Base-by-base conservation (phyloP, 2,888 invertebrate genomes). In the Caenorhabditis auriculariae region DNA sequence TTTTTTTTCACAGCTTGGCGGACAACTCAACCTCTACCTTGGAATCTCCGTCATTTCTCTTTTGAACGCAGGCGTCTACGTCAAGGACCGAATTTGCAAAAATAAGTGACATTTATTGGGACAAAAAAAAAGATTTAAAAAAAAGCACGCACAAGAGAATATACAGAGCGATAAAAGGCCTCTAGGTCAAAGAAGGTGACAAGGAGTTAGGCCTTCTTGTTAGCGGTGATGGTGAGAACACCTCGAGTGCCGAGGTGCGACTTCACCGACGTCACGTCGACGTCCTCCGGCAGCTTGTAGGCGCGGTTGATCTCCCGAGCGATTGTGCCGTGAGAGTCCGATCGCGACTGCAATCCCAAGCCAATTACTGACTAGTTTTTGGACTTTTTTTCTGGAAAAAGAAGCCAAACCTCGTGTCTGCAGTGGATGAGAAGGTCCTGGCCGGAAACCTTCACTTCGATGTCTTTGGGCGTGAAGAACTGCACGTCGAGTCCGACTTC, bases 251-350 rank as follows among this genome's bases (percentile, higher is more conserved):
- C 68, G 52, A 80, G 66, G 50, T 79, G 77, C 21, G 74, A 74
- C 65, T 77, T 78, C 50, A 78, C 70, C 7, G 74, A 65, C 54
- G 72, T 54, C 35, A 69, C 66, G 42, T 77, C 77, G 43, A 78
- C 76, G 60, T 77, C 78, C 17, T 69, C 61, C n/a, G 78, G 78
- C 12, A 78, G 75, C 41, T 78, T 68, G 69, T 80, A 80, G 48
- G 67, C 60, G 32, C 67, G 66, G 55, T 67, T 69, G 54, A 79
- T 73, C 56, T 79, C 78, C 45, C 79, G 74, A 24, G 74, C 66
- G 29, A 80, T 69, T 15, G 69, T 65, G 46, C 76, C 77, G 66
- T 77, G 72, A 35, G 58, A 55, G 58, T 77, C 77, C 37, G 37
- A 66, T 56, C 76, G 73, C 26, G 59, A 57, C 66, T 55, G 39